A percentile compares a stretch with the other conserved stretches of the same genome.
Evolutionary conservation across 1,140 invertebrate genomes (phyloP).

Genomic region (Lanistes nyassanus): DNA sequence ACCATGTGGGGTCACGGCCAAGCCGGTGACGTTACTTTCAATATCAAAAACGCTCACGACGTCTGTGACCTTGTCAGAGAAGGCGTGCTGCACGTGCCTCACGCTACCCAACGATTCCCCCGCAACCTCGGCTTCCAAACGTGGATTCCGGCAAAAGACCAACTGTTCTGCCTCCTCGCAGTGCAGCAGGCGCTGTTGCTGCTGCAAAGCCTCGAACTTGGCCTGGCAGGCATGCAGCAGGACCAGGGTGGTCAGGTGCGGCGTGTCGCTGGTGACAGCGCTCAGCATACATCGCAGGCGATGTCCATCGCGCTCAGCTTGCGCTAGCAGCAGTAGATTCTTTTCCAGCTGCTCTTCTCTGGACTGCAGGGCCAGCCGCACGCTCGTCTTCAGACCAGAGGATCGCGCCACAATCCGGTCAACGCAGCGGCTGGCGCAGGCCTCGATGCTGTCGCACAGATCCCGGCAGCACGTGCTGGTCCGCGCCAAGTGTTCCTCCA

Average conservation of each 20-base stretch:
- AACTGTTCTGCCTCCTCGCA: background rate
- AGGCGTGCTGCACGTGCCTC: background rate
- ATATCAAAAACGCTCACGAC: background rate
- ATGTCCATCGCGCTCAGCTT: background rate
- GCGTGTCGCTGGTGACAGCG: background rate
- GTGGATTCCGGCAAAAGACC: background rate
- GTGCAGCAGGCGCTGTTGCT: background rate
- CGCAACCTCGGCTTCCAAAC: background rate
- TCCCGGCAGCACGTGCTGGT: background rate
- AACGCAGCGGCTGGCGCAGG: background rate
- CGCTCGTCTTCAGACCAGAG: background rate
- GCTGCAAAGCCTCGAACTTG: conserved; percentile 4
- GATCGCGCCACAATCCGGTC: background rate
- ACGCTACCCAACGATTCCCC: background rate
- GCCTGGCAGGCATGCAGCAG: conserved; percentile 13
- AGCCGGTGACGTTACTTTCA: background rate
- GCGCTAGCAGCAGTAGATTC: background rate
- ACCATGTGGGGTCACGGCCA: conserved; percentile 5
- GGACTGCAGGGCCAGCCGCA: background rate
- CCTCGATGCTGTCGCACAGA: conserved; percentile 4
- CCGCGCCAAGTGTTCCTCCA: background rate
- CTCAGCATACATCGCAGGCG: conserved; percentile 3
- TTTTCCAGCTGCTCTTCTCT: background rate
- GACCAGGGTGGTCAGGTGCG: conserved; percentile 14
- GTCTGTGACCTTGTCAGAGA: background rate